Percentiles rank a stretch among this genome's conserved stretches.
Evolutionary conservation across 2,888 invertebrate genomes (phyloP).

Genomic region (Amphipoea oculea): DNA sequence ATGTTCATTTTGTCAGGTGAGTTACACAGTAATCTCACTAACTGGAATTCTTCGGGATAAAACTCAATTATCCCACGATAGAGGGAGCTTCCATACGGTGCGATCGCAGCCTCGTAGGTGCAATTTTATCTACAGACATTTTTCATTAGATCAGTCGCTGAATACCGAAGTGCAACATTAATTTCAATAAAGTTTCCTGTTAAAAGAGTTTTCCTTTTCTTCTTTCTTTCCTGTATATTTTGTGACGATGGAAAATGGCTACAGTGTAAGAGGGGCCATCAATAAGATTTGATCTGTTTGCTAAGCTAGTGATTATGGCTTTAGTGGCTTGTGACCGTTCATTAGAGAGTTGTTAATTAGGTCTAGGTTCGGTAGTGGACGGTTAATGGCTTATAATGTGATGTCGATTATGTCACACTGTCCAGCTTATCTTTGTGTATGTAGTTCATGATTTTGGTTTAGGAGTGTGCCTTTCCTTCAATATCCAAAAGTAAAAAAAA

Average conservation of each 20-base stretch:
- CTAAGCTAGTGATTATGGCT: neutral
- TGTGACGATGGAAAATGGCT: constrained; percentile 17
- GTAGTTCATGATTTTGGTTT: neutral
- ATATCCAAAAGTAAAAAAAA: neutral
- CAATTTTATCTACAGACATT: constrained; percentile 65
- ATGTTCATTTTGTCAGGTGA: constrained; percentile 44
- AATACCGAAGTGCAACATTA: constrained; percentile 49
- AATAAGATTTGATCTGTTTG: constrained; percentile 27
- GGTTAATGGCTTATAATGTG: neutral
- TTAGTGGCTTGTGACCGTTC: neutral
- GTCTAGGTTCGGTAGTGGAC: neutral
- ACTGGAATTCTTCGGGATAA: constrained; percentile 65
- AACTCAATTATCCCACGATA: constrained; percentile 73
- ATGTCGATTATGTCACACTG: neutral
- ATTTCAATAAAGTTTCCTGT: constrained; percentile 51
- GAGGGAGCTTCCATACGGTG: constrained; percentile 20
- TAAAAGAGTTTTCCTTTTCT: neutral
- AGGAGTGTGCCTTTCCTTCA: neutral
- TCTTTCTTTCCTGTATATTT: neutral
- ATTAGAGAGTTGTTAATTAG: constrained; percentile 14
- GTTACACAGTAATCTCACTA: constrained; percentile 53
- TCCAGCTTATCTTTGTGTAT: neutral
- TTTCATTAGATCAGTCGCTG: constrained; percentile 61
- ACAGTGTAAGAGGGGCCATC: constrained; percentile 2
- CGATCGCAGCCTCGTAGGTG: constrained; percentile 33